Evolutionary conservation across 2,888 invertebrate genomes (phyloP), one percentile per base, ranked within the genome.

Genomic region (Agrilus cyanescens): DNA sequence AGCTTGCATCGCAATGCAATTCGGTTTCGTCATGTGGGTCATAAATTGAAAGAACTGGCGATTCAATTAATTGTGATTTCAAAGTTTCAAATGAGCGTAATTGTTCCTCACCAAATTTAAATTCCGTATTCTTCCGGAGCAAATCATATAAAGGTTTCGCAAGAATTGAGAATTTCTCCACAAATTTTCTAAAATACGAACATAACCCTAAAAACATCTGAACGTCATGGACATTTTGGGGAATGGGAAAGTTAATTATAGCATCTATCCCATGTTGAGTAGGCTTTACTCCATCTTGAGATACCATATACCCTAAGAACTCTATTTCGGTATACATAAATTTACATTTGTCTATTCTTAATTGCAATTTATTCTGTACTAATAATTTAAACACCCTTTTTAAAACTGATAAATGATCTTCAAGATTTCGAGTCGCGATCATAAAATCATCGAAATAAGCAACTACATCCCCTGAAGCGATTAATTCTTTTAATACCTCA

Each of bases 1-100:
- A 40, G 38, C 56, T 57, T 1, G 58, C 62, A 46, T 63, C 61
- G 14, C 57, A 59, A 37, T 63, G 61, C 31, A 62, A 41, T 43
- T 63, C 58, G 4, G 61, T 63, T 36, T 57, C 53, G 12, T 50
- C 42, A 5, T 43, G 37, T 0, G 59, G 57, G 25, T 55, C 51
- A 41, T 57, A 66, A 10, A 62, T 48, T 5, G 49, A 39, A 30
- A 62, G 49, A 25, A 58, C 49, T 12, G 58, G 59, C 32, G 50
- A 33, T 6, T 38, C 25, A 5, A 42, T 32, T 25, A 60, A 44
- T 16, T 40, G 37, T 4, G 2, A 18, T 43, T 56, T 55, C 7
- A 56, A 38, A 12, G 12, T 12, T 15, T 51, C 44, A 35, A 56
- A 56, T 1, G 51, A 35, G 12, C 40, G 13, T 12, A 51, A 16